phyloP scores from a whole-genome alignment of 2,113 vertebrate species.

The Myanophis thanlyinensis region DNA sequence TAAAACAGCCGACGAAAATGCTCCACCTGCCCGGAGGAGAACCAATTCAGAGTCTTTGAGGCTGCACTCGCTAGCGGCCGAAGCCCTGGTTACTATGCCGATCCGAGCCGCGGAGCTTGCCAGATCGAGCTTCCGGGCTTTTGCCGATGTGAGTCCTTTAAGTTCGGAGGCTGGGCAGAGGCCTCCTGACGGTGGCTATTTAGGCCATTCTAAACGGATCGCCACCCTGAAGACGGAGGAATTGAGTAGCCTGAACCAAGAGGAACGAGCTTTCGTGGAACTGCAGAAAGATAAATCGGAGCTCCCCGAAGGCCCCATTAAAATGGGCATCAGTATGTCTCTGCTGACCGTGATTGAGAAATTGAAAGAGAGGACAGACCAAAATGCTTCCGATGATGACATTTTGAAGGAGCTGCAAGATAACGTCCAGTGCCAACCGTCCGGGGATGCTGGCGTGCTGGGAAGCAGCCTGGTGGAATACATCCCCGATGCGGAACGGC shows the following conservation, averaged over 20 bases:
- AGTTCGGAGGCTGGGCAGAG: conserved; percentile 70
- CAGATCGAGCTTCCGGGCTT: conserved; percentile 66
- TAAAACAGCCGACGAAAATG: conserved; percentile 78
- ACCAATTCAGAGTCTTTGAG: conserved; percentile 94
- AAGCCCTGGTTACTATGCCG: conserved; percentile 94
- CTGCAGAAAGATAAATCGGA: conserved; percentile 72
- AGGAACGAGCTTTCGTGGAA: conserved; percentile 69
- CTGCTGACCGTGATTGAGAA: conserved; percentile 95
- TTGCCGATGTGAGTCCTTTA: conserved; percentile 54
- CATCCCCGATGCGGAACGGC: conserved; percentile 79
- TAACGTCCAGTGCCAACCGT: conserved; percentile 84
- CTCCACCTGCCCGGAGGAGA: conserved; percentile 86
- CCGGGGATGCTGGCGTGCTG: conserved; percentile 20
- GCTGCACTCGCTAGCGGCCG: conserved; percentile 92
- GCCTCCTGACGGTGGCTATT: conserved; percentile 50
- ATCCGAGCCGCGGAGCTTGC: conserved; percentile 83
- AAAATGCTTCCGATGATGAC: conserved; percentile 93
- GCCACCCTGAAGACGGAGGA: conserved; percentile 65
- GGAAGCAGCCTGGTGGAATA: conserved; percentile 84
- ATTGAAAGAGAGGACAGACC: conserved; percentile 90
- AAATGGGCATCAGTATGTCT: conserved; percentile 94
- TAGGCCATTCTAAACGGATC: conserved; percentile 58
- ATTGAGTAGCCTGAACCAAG: conserved; percentile 66
- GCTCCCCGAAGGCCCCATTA: conserved; percentile 79
- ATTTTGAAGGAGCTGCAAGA: conserved; percentile 93